These are phyloP conservation scores for Bombus waltoni DNA, from an alignment of 1,140 invertebrate genomes.

Conservation along the genomic window DNA sequence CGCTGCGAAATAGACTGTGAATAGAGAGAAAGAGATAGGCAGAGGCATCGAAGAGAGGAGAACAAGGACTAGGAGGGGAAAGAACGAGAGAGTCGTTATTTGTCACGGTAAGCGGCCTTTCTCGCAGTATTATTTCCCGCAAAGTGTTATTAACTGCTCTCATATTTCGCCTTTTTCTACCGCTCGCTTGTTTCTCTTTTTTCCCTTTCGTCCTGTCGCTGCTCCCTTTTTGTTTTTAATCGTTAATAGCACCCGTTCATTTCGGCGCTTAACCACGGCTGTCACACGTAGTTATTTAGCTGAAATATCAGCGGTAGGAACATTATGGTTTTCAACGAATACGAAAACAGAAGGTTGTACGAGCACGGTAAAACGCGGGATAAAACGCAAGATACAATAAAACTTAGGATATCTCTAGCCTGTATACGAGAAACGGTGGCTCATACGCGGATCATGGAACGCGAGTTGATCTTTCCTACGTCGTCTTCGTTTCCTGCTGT, in stretches of 20 bases:
- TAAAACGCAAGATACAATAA: neutral
- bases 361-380: neutral
- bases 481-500: neutral
- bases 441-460: neutral
- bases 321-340: constrained; percentile 47
- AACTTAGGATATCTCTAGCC: neutral
- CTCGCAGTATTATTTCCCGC: constrained; percentile 83
- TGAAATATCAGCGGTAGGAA: constrained; percentile 72
- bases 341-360: constrained; percentile 5
- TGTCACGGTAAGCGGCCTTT: constrained; percentile 82
- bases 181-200: constrained; percentile 74
- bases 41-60: constrained; percentile 49
- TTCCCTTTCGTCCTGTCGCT: constrained; percentile 65
- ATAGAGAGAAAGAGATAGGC: constrained; percentile 47
- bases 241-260: constrained; percentile 79
- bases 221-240: constrained; percentile 76
- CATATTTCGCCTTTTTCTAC: constrained; percentile 81
- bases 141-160: constrained; percentile 83
- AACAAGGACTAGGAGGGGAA: constrained; percentile 57
- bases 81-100: constrained; percentile 78
- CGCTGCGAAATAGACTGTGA: constrained; percentile 62
- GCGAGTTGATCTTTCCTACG: neutral
- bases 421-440: neutral
- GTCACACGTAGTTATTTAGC: constrained; percentile 76
- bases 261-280: constrained; percentile 72